Percentiles rank a stretch among this genome's conserved stretches.
Evolutionary conservation across 2,888 invertebrate species (phyloP).

Genomic region (Coelinius sp.): DNA sequence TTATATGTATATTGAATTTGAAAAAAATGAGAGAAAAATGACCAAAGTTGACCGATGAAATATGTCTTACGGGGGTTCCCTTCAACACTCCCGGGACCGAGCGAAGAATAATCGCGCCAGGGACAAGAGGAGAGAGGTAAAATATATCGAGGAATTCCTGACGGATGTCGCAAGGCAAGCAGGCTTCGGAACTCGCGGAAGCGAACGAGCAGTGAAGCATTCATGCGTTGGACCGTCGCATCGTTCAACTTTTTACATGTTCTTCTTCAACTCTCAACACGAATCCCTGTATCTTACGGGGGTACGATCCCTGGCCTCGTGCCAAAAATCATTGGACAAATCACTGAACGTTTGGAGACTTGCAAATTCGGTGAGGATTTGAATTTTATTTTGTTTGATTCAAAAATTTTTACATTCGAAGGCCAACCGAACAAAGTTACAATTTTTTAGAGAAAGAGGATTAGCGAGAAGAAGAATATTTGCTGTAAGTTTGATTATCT

Average conservation of each 20-base stretch:
- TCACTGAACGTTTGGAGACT: neutral
- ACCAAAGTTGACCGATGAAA: neutral
- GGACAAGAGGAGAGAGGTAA: neutral
- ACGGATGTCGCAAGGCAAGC: slow-evolving; percentile 16
- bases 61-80: neutral
- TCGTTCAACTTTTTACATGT: slow-evolving; percentile 15
- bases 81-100: neutral
- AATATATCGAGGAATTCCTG: slow-evolving; percentile 36
- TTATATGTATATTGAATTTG: no score
- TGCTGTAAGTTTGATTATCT: no score
- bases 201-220: slow-evolving; percentile 48
- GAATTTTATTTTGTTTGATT: neutral
- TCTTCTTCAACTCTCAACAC: neutral
- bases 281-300: neutral
- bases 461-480: no score
- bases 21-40: neutral
- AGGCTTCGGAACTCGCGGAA: slow-evolving; percentile 34
- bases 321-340: neutral
- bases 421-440: no score
- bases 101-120: neutral
- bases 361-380: neutral
- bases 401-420: no score
- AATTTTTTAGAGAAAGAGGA: no score
- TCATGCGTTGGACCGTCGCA: slow-evolving; percentile 51
- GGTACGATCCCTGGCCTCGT: neutral